These are phyloP conservation scores for Eretmocerus hayati DNA, from an alignment of 2,888 invertebrate species.

Conservation along the genomic window DNA sequence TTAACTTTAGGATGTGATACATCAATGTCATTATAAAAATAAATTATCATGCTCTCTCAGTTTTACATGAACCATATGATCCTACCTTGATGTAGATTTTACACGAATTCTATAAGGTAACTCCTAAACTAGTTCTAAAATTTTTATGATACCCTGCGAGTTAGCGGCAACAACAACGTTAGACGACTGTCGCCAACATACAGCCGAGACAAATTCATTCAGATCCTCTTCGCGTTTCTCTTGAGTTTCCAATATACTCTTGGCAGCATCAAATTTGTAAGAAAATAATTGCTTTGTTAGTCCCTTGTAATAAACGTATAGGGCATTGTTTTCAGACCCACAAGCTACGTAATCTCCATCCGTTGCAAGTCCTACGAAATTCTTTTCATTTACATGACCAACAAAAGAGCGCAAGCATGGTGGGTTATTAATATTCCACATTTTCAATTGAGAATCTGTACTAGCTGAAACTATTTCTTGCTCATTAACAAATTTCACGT, in stretches of 20 bases:
- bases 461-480: slow-evolving; percentile 86
- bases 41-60: slow-evolving; percentile 7
- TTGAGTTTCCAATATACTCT: slow-evolving; percentile 64
- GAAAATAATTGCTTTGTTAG: slow-evolving; percentile 78
- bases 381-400: slow-evolving; percentile 91
- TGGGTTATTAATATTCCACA: slow-evolving; percentile 80
- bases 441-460: slow-evolving; percentile 82
- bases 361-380: slow-evolving; percentile 89
- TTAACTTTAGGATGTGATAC: slow-evolving; percentile 8
- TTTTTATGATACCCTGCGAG: slow-evolving; percentile 88
- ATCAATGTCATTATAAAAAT: slow-evolving; percentile 15
- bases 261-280: slow-evolving; percentile 78
- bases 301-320: slow-evolving; percentile 88
- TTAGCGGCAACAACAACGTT: slow-evolving; percentile 87
- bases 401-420: slow-evolving; percentile 78
- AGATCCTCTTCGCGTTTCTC: slow-evolving; percentile 77
- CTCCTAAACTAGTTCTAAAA: slow-evolving; percentile 56
- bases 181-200: slow-evolving; percentile 83
- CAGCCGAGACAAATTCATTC: slow-evolving; percentile 91
- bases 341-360: slow-evolving; percentile 90
- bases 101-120: too few species aligned
- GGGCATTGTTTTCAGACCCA: slow-evolving; percentile 89
- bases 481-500: slow-evolving; percentile 82
- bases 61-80: slow-evolving; percentile 9
- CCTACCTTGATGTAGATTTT: too few species aligned